Conservation (phyloP, 2,888 invertebrate species). For the Drosophila niveifrons region DNA sequence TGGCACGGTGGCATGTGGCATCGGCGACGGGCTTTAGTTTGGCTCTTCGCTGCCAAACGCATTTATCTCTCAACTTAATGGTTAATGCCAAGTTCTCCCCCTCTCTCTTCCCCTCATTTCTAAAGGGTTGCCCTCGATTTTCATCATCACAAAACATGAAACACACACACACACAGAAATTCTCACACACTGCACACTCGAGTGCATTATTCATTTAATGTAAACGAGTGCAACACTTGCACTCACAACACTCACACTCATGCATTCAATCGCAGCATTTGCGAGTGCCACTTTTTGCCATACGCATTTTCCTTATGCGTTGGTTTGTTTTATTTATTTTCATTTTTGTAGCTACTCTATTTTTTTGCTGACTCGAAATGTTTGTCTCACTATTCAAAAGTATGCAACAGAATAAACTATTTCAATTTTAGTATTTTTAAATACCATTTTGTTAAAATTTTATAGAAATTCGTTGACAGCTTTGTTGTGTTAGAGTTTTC, state of each 20-base stretch:
- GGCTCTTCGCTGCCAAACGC: slow-evolving; percentile 33
- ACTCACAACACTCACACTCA: slow-evolving; percentile 15
- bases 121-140: slow-evolving; percentile 29
- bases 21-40: slow-evolving; percentile 17
- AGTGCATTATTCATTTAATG: slow-evolving; percentile 78
- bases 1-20: slow-evolving; percentile 43
- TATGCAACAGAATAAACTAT: too few species aligned
- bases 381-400: background rate
- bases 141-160: slow-evolving; percentile 12
- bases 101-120: background rate
- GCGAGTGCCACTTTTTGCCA: slow-evolving; percentile 31
- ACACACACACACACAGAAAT: slow-evolving; percentile 29
- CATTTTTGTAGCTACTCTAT: background rate
- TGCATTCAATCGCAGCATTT: slow-evolving; percentile 9
- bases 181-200: slow-evolving; percentile 50
- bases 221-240: slow-evolving; percentile 62
- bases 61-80: slow-evolving; percentile 59
- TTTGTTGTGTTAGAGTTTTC: too few species aligned
- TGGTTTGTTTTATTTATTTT: background rate
- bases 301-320: slow-evolving; percentile 35
- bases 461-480: too few species aligned
- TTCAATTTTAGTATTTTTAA: too few species aligned
- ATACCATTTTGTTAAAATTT: too few species aligned
- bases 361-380: background rate
- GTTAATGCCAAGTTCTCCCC: slow-evolving; percentile 8